Base-by-base conservation (phyloP, 2,888 invertebrate species). In the Tricholauxania praeusta region DNA sequence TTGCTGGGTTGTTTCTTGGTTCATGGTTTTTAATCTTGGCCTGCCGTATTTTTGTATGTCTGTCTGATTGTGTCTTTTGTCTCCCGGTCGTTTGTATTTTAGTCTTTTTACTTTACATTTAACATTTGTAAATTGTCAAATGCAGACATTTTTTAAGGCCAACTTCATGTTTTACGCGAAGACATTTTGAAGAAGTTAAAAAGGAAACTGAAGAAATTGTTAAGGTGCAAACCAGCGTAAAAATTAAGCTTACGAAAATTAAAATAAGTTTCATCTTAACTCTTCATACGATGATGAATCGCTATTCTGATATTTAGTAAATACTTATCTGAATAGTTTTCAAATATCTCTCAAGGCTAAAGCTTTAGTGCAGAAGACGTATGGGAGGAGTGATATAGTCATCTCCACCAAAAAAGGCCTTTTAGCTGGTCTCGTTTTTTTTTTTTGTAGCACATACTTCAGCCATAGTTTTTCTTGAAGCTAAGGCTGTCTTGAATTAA, bases 71-170 rank as follows among this genome's bases (percentile, higher is more conserved):
- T 39, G 67, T 19, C 57, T 57, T 39, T 53, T 32, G 32, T 39
- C 47, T 55, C 47, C 59, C 15, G 67, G 59, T 60, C 32, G 32
- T 15, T 32, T 47, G 49, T 22, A 51, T 39, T 39, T 39, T 10
- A n/a, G 62, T 39, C 55, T 32, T 17, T 19, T 12, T 59, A 48
- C 49, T 48, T 70, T 22, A 57, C 62, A 10, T 39, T 39, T 39
- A 52, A 75, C 74, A 77, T 74, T 77, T 78, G 73, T 77, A 73
- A 73, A 75, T 75, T 78, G 78, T 78, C 78, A 77, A 64, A 60
- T 55, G 72, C 77, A 78, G 76, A 71, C 60, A 49, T 64, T 39
- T 51, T 52, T 51, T 12, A 32, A 49, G 69, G 10, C 59, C n/a
- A 52, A 22, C 62, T 62, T 51, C 39, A 32, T 51, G 70, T 51